phyloP scores from a whole-genome alignment of 2,888 invertebrate genomes.

The Punctoribates punctum region DNA sequence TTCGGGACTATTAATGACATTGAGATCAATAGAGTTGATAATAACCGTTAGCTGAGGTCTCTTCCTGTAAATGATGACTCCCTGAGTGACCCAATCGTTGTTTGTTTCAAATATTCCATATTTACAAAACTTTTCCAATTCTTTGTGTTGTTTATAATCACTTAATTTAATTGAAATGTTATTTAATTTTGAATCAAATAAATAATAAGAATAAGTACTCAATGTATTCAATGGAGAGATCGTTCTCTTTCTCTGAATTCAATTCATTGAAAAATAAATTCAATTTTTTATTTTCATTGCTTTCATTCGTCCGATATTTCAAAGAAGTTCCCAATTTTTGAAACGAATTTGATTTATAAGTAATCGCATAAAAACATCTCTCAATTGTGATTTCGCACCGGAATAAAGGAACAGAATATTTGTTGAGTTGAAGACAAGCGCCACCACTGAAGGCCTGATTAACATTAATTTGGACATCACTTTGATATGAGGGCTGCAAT shows the following conservation, averaged over 20 bases:
- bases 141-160: too few species aligned
- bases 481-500: constrained; percentile 51
- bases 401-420: background rate
- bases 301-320: background rate
- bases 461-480: constrained; percentile 40
- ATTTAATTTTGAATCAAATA: background rate
- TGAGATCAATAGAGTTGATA: background rate
- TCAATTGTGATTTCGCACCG: background rate
- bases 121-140: background rate
- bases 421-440: constrained; percentile 48
- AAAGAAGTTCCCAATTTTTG: background rate
- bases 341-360: background rate
- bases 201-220: background rate
- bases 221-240: background rate
- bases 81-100: background rate
- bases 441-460: constrained; percentile 50
- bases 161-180: background rate
- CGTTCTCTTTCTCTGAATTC: background rate
- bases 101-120: background rate
- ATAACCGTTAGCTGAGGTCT: background rate
- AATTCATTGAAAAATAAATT: background rate
- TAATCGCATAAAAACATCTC: background rate
- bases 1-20: background rate
- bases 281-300: background rate
- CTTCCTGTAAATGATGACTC: background rate